Conservation (phyloP, 2,888 invertebrate genomes). For the Dynastes maya region DNA sequence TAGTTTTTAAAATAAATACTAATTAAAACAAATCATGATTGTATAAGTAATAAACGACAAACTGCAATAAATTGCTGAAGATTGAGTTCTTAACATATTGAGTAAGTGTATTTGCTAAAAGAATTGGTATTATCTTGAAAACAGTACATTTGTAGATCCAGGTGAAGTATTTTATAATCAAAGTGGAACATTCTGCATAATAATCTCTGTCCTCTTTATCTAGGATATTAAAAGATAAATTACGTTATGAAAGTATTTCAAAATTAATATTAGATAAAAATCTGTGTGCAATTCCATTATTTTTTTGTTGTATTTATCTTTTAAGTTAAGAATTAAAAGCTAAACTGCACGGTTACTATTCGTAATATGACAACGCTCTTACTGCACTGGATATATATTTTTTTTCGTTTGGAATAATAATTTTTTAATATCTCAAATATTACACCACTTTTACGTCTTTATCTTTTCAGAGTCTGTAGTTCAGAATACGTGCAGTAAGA, state of each 20-base stretch:
- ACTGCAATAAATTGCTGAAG: too few relatives aligned
- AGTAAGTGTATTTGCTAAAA: too few relatives aligned
- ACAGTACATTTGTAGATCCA: too few relatives aligned
- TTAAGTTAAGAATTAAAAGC: too few relatives aligned
- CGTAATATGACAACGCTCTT: background rate
- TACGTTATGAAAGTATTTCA: background rate
- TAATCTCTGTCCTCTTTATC: background rate
- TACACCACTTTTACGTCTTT: background rate
- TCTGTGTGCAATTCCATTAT: conserved; percentile 10
- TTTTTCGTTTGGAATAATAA: background rate
- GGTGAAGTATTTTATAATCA: too few relatives aligned
- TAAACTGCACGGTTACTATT: background rate
- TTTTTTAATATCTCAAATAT: background rate
- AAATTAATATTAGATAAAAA: background rate
- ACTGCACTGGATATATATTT: background rate
- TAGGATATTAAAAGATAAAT: background rate
- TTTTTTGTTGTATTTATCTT: background rate
- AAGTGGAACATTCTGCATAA: too few relatives aligned
- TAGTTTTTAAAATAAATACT: too few relatives aligned
- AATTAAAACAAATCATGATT: too few relatives aligned
- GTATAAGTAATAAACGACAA: too few relatives aligned
- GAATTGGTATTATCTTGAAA: too few relatives aligned
- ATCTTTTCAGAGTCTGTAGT: background rate
- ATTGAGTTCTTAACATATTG: too few relatives aligned
- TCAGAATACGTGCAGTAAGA: background rate